A percentile compares a stretch with the other conserved stretches of the same genome.
These are phyloP conservation scores for Naja naja DNA, from an alignment of 2,113 vertebrate genomes.

Conservation along the genomic window DNA sequence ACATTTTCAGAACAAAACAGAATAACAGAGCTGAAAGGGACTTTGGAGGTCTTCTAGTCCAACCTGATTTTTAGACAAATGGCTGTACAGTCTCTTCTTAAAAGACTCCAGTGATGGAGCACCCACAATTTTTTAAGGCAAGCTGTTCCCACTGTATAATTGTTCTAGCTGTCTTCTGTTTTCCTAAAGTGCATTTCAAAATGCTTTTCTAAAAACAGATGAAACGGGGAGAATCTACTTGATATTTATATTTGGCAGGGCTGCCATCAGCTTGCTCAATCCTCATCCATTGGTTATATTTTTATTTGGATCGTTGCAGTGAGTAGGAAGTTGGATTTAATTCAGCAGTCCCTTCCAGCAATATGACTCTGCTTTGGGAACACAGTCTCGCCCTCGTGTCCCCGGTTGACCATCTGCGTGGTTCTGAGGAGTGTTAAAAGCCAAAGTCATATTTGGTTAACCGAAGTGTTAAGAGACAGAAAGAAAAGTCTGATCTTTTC, in stretches of 20 bases:
- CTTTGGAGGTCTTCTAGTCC: background rate
- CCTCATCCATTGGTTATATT: background rate
- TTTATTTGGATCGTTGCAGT: background rate
- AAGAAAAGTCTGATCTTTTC: background rate
- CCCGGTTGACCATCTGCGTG: background rate
- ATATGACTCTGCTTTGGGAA: background rate
- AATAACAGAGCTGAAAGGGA: background rate
- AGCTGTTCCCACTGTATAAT: background rate
- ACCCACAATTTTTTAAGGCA: background rate
- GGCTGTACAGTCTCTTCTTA: background rate
- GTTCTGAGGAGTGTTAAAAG: conserved; percentile 26
- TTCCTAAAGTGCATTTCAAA: background rate
- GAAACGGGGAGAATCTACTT: background rate
- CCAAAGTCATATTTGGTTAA: background rate
- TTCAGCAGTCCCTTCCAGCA: background rate
- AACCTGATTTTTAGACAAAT: background rate
- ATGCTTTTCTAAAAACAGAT: background rate
- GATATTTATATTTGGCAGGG: background rate
- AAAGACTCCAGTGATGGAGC: background rate
- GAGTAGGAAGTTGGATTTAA: background rate
- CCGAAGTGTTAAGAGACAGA: conserved; percentile 5
- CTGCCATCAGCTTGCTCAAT: background rate
- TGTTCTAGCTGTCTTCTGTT: background rate
- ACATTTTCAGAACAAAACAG: background rate
- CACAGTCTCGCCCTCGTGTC: background rate